Base-by-base conservation (phyloP, 2,888 invertebrate genomes). In the Oxyteleia sp. region DNA sequence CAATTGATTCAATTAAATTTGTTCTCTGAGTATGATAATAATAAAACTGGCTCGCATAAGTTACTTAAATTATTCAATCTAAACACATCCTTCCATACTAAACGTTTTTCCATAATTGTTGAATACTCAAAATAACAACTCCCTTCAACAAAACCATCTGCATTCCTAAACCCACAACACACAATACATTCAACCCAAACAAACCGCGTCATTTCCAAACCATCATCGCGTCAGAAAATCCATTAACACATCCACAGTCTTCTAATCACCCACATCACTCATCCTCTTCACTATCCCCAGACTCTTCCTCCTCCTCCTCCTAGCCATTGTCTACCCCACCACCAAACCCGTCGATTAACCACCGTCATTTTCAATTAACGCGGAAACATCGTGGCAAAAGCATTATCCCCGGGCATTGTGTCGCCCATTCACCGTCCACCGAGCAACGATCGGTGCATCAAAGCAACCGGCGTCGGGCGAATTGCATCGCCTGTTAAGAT, bases 321-420 rank as follows among this genome's bases (percentile, higher is more conserved):
- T n/a, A n/a, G 23, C 3, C 23, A 23, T 23, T 23, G 5, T 23
- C 23, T 23, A 5, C 3, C 20, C 63, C 13, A 26, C 10, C n/a
- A 23, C 26, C 32, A 49, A 55, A 59, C 20, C 41, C 43, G 47
- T 61, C 68, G 61, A 68, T 76, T 76, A 76, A 15, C 49, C 68
- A 35, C 10, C 71, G 26, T 64, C 57, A 20, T 32, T 71, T 79
- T 63, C 75, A 72, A 71, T 69, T 72, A 69, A 63, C 75, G 63
- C 63, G 59, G 59, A 64, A 80, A 81, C 72, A 57, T 84, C 82
- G 78, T 75, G 82, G 76, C 78, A 57, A 84, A 71, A 57, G 76
- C 59, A 69, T 69, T 81, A 68, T 72, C 69, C 75, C 41, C 81
- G 81, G 80, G 15, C 61, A 79, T 82, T 78, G 82, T 82, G 41